Conservation (phyloP, 2,888 invertebrate genomes). For the Heliconius charithonia region DNA sequence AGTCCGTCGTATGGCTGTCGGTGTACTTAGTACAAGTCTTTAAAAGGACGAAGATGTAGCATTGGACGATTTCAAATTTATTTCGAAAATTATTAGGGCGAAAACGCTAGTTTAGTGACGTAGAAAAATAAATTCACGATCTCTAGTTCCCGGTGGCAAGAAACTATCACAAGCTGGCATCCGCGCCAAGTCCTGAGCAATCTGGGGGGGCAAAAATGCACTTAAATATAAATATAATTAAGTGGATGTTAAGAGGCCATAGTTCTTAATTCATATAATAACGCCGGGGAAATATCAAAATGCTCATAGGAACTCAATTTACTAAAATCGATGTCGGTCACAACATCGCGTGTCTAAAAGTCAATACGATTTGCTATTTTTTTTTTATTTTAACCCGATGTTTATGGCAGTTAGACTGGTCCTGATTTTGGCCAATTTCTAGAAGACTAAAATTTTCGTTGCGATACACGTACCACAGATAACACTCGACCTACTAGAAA, state of each 20-base stretch:
- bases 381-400: conserved; percentile 24
- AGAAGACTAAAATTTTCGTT: conserved; percentile 37
- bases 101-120: conserved; percentile 63
- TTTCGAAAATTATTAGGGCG: conserved; percentile 58
- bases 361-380: conserved; percentile 26
- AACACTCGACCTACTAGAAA: conserved; percentile 26
- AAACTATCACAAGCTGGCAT: conserved; percentile 77
- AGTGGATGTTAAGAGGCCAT: conserved; percentile 21
- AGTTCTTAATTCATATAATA: conserved; percentile 23
- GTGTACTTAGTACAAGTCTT: conserved; percentile 82
- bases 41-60: conserved; percentile 81
- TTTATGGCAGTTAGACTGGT: conserved; percentile 43
- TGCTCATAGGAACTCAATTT: conserved; percentile 46
- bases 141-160: conserved; percentile 71
- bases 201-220: conserved; percentile 50
- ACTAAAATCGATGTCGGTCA: conserved; percentile 38
- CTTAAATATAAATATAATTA: conserved; percentile 36
- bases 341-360: conserved; percentile 37
- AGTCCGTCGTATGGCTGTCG: conserved; percentile 64
- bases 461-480: conserved; percentile 29
- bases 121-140: conserved; percentile 53
- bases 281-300: conserved; percentile 37
- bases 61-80: conserved; percentile 78
- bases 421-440: conserved; percentile 36
- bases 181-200: conserved; percentile 51